These are phyloP conservation scores for Pseudomyrmex sp. DNA, from an alignment of 1,140 invertebrate species.

Conservation along the genomic window DNA sequence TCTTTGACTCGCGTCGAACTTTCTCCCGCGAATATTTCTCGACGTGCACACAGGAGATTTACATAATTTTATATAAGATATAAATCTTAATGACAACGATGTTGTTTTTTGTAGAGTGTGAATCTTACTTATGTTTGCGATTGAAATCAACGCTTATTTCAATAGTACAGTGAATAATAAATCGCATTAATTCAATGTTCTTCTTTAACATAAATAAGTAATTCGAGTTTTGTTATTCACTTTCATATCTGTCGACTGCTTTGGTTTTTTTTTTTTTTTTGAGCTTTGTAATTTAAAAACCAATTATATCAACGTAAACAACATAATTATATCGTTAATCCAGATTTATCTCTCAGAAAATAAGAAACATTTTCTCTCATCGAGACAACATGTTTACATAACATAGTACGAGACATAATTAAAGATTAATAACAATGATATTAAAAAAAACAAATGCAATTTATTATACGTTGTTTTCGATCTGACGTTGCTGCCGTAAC, in stretches of 20 bases:
- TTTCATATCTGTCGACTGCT: not conserved
- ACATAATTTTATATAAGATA: not conserved
- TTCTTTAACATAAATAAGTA: not conserved
- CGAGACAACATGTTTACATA: not conserved
- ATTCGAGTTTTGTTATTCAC: not conserved
- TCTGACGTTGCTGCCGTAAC: not conserved
- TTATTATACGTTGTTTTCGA: not conserved
- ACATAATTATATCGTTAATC: not conserved
- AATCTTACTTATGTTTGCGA: not conserved
- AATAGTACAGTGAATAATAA: not conserved
- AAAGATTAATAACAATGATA: not conserved
- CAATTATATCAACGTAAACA: not conserved
- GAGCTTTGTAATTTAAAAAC: not conserved
- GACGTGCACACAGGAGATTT: not conserved
- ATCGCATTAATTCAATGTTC: not conserved
- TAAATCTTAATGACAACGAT: not conserved
- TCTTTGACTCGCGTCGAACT: not conserved
- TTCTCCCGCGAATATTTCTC: not conserved
- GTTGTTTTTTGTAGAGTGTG: not conserved
- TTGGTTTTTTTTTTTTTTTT: not conserved
- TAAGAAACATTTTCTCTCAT: not conserved
- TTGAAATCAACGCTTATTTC: not conserved
- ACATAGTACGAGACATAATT: not conserved
- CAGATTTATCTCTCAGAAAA: not conserved
- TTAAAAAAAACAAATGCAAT: not conserved